Evolutionary conservation across 2,888 invertebrate species (phyloP).

Genomic region (Meloe dianella): DNA sequence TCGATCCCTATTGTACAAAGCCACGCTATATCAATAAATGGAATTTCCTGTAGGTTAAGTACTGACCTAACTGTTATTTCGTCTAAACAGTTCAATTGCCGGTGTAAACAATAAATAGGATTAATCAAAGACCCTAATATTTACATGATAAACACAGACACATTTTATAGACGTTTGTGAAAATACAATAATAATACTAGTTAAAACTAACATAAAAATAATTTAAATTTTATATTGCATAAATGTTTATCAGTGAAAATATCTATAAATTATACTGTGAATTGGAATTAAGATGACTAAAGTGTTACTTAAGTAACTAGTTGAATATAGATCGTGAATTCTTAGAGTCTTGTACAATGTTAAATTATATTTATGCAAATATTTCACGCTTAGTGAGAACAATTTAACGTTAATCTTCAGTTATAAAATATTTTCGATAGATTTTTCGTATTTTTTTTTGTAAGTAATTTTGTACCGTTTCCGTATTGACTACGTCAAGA

Average conservation of each 20-base stretch:
- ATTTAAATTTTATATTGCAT: neutral
- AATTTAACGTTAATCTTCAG: neutral
- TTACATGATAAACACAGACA: neutral
- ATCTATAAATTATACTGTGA: neutral
- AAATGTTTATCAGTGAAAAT: neutral
- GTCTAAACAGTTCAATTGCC: neutral
- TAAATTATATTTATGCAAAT: neutral
- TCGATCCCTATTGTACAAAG: neutral
- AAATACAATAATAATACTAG: neutral
- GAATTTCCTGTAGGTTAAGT: conserved; percentile 7
- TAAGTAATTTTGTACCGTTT: no score
- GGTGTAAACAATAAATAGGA: neutral
- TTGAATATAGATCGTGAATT: neutral
- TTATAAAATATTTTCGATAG: neutral
- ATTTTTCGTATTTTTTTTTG: neutral
- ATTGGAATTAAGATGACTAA: neutral
- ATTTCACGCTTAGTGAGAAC: neutral
- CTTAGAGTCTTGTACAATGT: neutral
- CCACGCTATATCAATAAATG: neutral
- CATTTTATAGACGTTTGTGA: neutral
- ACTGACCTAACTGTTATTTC: neutral
- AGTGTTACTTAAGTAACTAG: neutral
- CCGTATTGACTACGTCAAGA: no score
- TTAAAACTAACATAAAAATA: neutral
- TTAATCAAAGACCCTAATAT: neutral